Percentiles rank a stretch among this genome's conserved stretches.
Conservation (phyloP, 2,113 vertebrate genomes). For the Psittacara wagleri region DNA sequence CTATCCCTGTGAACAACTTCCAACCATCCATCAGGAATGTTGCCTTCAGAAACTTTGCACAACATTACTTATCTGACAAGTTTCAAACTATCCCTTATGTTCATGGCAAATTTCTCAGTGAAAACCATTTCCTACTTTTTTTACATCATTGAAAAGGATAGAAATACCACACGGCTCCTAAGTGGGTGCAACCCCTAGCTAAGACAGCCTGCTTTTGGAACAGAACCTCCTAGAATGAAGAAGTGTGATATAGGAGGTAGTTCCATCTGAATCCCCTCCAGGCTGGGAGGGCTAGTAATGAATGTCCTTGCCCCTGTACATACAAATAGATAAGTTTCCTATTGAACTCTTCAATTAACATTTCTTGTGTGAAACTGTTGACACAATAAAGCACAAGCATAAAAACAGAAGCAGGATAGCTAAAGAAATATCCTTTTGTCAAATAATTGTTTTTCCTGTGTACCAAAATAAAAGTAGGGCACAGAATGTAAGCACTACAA, state of each 20-base stretch:
- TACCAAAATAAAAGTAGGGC: constrained; percentile 42
- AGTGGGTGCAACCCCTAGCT: background rate
- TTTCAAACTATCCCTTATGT: background rate
- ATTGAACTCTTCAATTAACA: background rate
- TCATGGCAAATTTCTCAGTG: background rate
- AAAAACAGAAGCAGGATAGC: background rate
- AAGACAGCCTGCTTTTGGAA: background rate
- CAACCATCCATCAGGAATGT: background rate
- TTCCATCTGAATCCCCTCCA: background rate
- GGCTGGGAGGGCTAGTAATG: background rate
- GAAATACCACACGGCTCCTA: background rate
- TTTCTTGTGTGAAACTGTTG: background rate
- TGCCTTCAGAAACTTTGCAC: background rate
- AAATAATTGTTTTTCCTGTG: background rate
- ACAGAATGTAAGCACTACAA: background rate
- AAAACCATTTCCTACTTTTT: background rate
- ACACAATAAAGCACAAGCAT: background rate
- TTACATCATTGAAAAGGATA: background rate
- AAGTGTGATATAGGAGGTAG: background rate
- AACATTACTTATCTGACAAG: background rate
- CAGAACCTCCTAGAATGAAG: background rate
- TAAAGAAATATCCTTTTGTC: constrained; percentile 29
- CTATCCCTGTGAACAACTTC: background rate
- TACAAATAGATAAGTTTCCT: background rate
- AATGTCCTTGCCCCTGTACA: background rate